phyloP scores from a whole-genome alignment of 2,888 invertebrate species.

The Copidosoma aretas region DNA sequence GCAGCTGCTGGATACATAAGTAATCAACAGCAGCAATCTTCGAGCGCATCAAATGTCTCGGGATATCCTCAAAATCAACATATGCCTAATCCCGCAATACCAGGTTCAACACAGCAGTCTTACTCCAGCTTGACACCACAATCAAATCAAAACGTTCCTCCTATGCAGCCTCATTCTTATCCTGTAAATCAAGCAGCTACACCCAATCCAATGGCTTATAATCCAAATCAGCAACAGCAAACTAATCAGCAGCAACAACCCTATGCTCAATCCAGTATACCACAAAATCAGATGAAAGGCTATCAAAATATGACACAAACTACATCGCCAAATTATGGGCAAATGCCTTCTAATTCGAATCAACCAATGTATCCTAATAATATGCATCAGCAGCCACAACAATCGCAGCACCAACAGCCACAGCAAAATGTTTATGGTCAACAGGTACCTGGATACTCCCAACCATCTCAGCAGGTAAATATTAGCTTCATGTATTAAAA shows the following conservation, averaged over 20 bases:
- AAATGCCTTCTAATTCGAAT: constrained; percentile 14
- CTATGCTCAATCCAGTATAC: constrained; percentile 38
- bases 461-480: constrained; percentile 30
- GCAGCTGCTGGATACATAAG: constrained; percentile 25
- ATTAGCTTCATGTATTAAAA: background rate
- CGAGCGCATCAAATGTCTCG: constrained; percentile 34
- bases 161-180: constrained; percentile 38
- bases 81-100: background rate
- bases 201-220: constrained; percentile 22
- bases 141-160: constrained; percentile 27
- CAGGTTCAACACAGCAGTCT: constrained; percentile 34
- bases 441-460: constrained; percentile 13
- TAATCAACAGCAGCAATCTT: constrained; percentile 30
- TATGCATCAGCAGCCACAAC: constrained; percentile 9
- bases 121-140: background rate
- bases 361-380: constrained; percentile 25
- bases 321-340: constrained; percentile 37
- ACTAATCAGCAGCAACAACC: constrained; percentile 23
- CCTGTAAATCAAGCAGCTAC: constrained; percentile 22
- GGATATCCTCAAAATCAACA: constrained; percentile 46
- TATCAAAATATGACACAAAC: constrained; percentile 44
- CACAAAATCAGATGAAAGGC: constrained; percentile 51
- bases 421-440: constrained; percentile 26
- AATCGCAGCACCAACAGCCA: constrained; percentile 8
- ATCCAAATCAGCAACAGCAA: constrained; percentile 28